Conservation (phyloP, 2,113 vertebrate species). For the Menura novaehollandiae region DNA sequence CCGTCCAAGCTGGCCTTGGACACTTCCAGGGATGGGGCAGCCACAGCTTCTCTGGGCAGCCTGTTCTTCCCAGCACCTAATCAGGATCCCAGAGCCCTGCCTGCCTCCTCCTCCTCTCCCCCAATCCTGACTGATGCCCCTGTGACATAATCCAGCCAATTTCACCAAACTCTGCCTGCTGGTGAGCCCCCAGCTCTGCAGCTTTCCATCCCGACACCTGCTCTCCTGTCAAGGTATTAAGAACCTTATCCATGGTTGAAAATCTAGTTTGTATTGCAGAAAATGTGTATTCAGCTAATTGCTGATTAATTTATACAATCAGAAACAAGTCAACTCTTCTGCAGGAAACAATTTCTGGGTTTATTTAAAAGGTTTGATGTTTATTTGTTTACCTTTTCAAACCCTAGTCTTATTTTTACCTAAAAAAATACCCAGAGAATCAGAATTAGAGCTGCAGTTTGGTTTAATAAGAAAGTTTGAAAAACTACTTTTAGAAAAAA, state of each 20-base stretch:
- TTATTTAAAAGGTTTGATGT: neutral
- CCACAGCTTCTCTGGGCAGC: neutral
- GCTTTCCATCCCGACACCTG: too few relatives aligned
- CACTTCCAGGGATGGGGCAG: neutral
- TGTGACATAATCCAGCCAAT: neutral
- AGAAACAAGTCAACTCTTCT: neutral
- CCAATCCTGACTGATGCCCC: fast-evolving
- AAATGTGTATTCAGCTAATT: neutral
- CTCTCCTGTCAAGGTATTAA: neutral
- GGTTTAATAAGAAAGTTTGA: neutral
- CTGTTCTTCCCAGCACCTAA: neutral
- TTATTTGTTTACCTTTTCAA: neutral
- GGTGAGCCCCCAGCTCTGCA: fast-evolving
- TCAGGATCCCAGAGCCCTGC: neutral
- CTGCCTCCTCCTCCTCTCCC: neutral
- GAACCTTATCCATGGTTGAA: fast-evolving
- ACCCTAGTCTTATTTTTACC: neutral
- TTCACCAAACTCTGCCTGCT: neutral
- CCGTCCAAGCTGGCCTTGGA: neutral
- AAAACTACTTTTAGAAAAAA: neutral
- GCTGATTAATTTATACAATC: neutral
- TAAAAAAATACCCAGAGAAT: neutral
- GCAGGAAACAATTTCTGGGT: neutral
- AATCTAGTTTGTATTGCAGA: neutral
- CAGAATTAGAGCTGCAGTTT: neutral